Conservation (phyloP, 2,797 vertebrate genomes). For the Tachyglossus aculeatus region DNA sequence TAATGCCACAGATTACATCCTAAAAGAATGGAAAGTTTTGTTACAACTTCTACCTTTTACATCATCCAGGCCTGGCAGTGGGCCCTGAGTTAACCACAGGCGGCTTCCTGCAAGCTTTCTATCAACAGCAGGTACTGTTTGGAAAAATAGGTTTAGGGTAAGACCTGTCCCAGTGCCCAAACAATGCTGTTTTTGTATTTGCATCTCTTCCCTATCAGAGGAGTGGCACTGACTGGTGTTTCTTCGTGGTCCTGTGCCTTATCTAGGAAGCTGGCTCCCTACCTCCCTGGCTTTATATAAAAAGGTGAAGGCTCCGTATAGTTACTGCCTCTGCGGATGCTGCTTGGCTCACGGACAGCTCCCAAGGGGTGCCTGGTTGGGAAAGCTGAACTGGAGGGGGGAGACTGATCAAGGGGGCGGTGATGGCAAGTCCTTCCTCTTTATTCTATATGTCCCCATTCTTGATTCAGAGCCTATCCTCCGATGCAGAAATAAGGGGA, state of each 20-base stretch:
- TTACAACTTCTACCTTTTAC: conserved; percentile 59
- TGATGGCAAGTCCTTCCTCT: neutral
- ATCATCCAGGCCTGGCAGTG: conserved; percentile 69
- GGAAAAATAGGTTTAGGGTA: conserved; percentile 43
- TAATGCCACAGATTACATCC: conserved; percentile 47
- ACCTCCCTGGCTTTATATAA: too few relatives aligned
- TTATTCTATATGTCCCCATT: neutral
- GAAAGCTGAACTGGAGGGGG: too few relatives aligned
- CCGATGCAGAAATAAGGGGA: too few relatives aligned
- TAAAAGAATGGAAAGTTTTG: conserved; percentile 59
- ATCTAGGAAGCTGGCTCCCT: too few relatives aligned
- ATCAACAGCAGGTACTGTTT: conserved; percentile 82
- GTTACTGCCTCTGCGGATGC: too few relatives aligned
- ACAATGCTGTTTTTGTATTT: conserved; percentile 81
- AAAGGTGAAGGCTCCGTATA: too few relatives aligned
- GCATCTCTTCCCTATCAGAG: conserved; percentile 49
- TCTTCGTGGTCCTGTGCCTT: conserved; percentile 13
- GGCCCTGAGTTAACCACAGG: conserved; percentile 69
- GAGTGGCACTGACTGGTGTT: conserved; percentile 32
- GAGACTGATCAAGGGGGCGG: neutral
- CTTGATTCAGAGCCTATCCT: neutral
- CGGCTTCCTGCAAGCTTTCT: conserved; percentile 74
- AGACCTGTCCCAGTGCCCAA: conserved; percentile 68
- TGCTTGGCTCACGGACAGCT: too few relatives aligned
- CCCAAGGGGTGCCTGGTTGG: too few relatives aligned